Conservation (phyloP, 2,113 vertebrate species). For the Zosterops japonicus region DNA sequence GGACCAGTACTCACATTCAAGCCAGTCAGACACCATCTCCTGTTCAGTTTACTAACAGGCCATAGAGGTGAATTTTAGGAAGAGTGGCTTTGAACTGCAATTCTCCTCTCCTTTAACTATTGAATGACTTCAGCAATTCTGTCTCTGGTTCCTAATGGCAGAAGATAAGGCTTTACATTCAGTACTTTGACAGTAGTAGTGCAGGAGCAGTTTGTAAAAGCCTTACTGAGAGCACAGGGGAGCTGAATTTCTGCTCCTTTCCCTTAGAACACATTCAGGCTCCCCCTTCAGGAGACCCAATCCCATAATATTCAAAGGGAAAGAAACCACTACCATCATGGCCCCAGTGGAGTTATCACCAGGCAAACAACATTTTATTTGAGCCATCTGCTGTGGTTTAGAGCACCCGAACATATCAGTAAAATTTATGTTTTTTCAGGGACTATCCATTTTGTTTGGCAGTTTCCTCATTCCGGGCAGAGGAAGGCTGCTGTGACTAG, state of each 20-base stretch:
- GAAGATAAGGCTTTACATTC: background rate
- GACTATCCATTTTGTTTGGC: background rate
- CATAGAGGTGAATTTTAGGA: too few relatives aligned
- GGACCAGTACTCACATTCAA: accelerated
- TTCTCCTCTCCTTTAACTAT: background rate
- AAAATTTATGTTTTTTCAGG: background rate
- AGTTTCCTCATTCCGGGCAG: background rate
- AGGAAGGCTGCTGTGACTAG: background rate
- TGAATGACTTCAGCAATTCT: background rate
- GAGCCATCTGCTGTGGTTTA: accelerated
- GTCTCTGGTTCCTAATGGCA: background rate
- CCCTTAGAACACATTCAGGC: background rate
- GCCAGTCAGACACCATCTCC: background rate
- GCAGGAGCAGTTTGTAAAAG: background rate
- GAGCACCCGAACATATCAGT: accelerated
- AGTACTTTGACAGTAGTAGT: too few relatives aligned
- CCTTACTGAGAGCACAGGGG: background rate
- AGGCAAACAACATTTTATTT: background rate
- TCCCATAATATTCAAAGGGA: background rate
- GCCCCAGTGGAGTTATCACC: background rate
- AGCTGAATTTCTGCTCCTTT: background rate
- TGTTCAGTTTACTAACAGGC: accelerated
- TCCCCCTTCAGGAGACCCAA: background rate
- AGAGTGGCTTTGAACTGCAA: background rate
- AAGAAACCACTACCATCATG: background rate